Evolutionary conservation across 1,140 invertebrate genomes (phyloP), one percentile per base, ranked within the genome.

Genomic region (Planococcus citri): DNA sequence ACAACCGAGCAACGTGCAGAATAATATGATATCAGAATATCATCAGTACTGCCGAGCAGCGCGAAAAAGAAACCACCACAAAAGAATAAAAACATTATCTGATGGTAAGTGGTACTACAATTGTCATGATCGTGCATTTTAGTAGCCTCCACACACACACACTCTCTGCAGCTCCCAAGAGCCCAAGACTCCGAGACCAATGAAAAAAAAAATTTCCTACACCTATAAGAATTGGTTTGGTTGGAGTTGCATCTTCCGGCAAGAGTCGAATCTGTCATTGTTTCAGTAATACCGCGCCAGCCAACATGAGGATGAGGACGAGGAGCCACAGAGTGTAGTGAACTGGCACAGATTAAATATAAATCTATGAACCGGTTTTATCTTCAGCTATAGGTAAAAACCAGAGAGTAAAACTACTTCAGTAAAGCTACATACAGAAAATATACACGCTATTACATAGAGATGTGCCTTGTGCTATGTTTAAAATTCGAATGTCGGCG

Each of bases 311-410:
- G n/a, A n/a, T n/a, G n/a, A n/a, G n/a, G n/a, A n/a, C n/a, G n/a
- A n/a, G n/a, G n/a, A n/a, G 14, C 14, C 33, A 14, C n/a, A 51
- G 41, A 51, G 41, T n/a, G 41, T 51, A 51, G 41, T 51, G 41
- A 51, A 51, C 41, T 51, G 41, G 41, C 41, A 51, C 41, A 51
- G 41, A 51, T 51, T 51, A 51, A 51, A 51, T n/a, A n/a, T 51
- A 51, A 51, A 33, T 33, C n/a, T 3, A 17, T 37, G 17, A 51
- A 51, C 41, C 41, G 41, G 41, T 51, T 51, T 20, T n/a, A n/a
- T n/a, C n/a, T 33, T 33, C 29, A 33, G 4, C 29, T 3, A 12
- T 33, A 12, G 29, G 29, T 33, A 33, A n/a, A n/a, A n/a, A n/a
- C n/a, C n/a, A n/a, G n/a, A n/a, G n/a, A n/a, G n/a, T n/a, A n/a